Evolutionary conservation across 2,113 vertebrate species (phyloP).

Genomic region (Corapipo altera): DNA sequence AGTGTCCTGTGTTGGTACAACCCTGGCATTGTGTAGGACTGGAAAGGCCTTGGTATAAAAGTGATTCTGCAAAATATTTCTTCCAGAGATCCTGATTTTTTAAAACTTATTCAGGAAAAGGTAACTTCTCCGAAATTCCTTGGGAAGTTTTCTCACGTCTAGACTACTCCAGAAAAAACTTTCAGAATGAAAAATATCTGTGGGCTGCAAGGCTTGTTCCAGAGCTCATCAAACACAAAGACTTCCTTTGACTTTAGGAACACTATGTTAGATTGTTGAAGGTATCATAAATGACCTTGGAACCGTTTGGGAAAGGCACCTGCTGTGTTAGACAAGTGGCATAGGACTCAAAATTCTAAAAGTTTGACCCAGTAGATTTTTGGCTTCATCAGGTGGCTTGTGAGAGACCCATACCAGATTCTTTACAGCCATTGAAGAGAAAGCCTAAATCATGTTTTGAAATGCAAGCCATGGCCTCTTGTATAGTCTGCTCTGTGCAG

Average conservation of each 20-base stretch:
- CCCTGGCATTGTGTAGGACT: background rate
- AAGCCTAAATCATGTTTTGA: background rate
- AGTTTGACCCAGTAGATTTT: background rate
- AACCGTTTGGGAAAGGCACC: background rate
- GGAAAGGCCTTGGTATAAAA: background rate
- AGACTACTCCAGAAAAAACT: background rate
- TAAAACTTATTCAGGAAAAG: background rate
- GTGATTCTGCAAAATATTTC: background rate
- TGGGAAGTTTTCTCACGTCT: background rate
- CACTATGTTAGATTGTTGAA: background rate
- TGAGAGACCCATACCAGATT: background rate
- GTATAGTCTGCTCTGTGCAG: background rate
- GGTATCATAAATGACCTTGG: background rate
- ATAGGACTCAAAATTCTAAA: background rate
- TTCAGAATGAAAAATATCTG: background rate
- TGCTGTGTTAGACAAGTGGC: background rate
- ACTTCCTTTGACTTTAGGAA: background rate
- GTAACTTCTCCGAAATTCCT: background rate
- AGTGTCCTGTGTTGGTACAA: background rate
- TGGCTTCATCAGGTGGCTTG: background rate
- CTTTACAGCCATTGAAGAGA: background rate
- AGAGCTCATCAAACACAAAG: background rate
- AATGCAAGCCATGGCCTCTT: background rate
- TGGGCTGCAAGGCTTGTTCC: background rate
- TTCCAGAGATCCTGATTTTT: background rate